Conservation (phyloP, 1,140 invertebrate species). For the Caenorhabditis latens region DNA sequence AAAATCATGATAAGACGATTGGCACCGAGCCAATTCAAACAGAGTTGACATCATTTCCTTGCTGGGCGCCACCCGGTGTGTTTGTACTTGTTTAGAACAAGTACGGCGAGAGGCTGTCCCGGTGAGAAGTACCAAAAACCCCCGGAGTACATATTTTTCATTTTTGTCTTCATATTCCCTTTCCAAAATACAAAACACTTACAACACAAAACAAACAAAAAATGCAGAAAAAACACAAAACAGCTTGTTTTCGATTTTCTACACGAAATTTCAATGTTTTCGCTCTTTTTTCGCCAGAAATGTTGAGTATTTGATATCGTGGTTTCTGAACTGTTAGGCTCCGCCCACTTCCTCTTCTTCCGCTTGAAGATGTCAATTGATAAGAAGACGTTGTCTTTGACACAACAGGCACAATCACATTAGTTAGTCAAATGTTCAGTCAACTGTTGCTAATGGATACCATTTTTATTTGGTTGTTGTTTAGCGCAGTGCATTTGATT, state of each 20-base stretch:
- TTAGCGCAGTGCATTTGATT: too few relatives aligned
- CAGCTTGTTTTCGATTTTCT: not conserved
- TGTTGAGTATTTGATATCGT: not conserved
- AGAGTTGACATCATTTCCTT: conserved; percentile 11
- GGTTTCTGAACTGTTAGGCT: conserved; percentile 20
- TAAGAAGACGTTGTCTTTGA: conserved; percentile 10
- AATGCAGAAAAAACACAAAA: not conserved
- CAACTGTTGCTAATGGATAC: conserved; percentile 44
- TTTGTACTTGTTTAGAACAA: not conserved
- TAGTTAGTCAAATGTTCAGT: conserved; percentile 15
- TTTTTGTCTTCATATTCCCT: not conserved
- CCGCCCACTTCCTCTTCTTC: conserved; percentile 14
- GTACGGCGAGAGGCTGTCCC: too few relatives aligned
- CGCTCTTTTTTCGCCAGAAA: too few relatives aligned
- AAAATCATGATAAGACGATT: not conserved
- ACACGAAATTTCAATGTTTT: conserved; percentile 10
- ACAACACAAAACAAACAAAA: not conserved
- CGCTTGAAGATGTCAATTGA: not conserved
- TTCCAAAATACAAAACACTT: not conserved
- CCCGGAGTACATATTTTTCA: not conserved
- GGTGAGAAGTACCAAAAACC: too few relatives aligned
- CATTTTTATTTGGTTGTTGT: not conserved
- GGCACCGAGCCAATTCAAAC: not conserved
- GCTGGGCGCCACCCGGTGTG: not conserved
- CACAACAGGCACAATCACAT: not conserved